phyloP scores from a whole-genome alignment of 30 jellyfish, hydroid and myxozoan genomes.

The Aurelia sp. region DNA sequence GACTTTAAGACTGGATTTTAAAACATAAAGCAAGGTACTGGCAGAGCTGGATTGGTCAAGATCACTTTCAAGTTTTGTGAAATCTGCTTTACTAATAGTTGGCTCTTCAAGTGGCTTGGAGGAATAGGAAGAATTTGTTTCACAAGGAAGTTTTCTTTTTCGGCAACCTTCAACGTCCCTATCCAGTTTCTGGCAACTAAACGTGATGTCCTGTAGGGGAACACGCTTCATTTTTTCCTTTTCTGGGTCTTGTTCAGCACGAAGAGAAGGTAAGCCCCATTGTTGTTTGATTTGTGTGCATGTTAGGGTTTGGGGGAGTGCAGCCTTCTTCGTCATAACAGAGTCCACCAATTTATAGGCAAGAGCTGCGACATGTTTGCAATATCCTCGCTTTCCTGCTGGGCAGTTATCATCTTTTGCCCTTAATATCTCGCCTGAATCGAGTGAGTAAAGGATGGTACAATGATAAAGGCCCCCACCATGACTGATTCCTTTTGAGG shows the following conservation, averaged over 20 bases:
- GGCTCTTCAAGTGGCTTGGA: neutral
- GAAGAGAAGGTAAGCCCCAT: constrained; percentile 41
- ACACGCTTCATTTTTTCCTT: neutral
- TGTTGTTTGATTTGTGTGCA: constrained; percentile 1
- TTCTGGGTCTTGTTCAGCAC: constrained; percentile 33
- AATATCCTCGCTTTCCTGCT: constrained; percentile 22
- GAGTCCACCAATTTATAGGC: constrained; percentile 15
- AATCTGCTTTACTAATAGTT: neutral
- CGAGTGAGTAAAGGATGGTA: neutral
- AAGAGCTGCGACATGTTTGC: constrained; percentile 31
- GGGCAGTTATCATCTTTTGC: constrained; percentile 27
- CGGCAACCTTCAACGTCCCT: neutral
- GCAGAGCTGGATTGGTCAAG: neutral
- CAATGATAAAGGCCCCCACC: constrained; percentile 26
- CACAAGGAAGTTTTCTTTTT: neutral
- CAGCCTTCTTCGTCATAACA: neutral
- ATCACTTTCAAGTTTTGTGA: neutral
- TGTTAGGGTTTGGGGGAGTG: neutral
- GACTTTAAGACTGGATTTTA: neutral
- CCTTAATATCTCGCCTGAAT: constrained; percentile 4
- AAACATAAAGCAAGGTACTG: neutral
- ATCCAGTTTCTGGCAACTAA: neutral
- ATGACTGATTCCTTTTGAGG: constrained; percentile 18
- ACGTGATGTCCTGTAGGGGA: constrained; percentile 14
- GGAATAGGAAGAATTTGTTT: neutral